Conservation (phyloP, 2,888 invertebrate genomes). For the Acanthopleura granulata region DNA sequence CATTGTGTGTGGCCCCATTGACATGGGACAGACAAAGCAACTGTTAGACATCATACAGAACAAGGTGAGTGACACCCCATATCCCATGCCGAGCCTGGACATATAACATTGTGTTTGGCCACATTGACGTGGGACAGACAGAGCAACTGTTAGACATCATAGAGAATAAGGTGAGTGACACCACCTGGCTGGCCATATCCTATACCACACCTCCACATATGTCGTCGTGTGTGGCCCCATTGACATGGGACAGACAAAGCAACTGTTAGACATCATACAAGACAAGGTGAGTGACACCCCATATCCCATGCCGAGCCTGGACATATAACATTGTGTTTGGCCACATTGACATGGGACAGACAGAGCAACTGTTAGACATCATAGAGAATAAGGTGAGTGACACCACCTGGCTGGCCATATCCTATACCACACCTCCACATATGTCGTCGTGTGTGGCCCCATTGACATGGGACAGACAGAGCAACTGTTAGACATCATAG, state of each 20-base stretch:
- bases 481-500: conserved; percentile 80
- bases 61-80: conserved; percentile 71
- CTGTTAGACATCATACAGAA: conserved; percentile 83
- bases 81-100: no score
- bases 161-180: no score
- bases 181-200: no score
- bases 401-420: no score
- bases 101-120: no score
- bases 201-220: conserved; percentile 60
- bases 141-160: no score
- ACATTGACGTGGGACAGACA: no score
- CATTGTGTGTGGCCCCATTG: conserved; percentile 74
- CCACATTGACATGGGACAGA: no score
- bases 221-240: conserved; percentile 73
- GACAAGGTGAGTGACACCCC: conserved; percentile 74
- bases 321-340: no score
- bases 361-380: no score
- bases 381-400: no score
- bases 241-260: conserved; percentile 73
- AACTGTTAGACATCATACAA: conserved; percentile 80
- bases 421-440: conserved; percentile 59
- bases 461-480: conserved; percentile 73
- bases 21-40: conserved; percentile 74
- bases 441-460: conserved; percentile 72
- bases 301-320: no score